Conservation (phyloP, 2,113 vertebrate species). For the Rana temporaria region DNA sequence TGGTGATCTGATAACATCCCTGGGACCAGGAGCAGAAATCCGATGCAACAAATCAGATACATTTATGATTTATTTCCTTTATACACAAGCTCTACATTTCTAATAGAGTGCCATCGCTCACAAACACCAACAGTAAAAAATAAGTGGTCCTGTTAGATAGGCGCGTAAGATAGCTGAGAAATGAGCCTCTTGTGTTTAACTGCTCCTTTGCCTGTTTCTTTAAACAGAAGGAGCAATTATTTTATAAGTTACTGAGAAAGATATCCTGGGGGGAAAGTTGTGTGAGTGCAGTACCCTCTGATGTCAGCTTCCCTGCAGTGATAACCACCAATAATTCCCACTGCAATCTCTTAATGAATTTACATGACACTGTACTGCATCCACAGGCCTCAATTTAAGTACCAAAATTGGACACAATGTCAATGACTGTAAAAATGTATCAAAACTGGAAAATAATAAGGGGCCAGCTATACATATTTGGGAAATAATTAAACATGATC, state of each 20-base stretch:
- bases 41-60: slow-evolving; percentile 18
- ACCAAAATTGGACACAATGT: too few species aligned
- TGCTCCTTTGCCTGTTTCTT: slow-evolving; percentile 36
- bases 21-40: background rate
- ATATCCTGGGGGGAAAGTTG: slow-evolving; percentile 17
- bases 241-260: slow-evolving; percentile 18
- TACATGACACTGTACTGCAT: background rate
- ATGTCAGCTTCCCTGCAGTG: slow-evolving; percentile 39
- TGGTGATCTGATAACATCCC: slow-evolving; percentile 21
- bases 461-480: too few species aligned
- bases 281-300: slow-evolving; percentile 8
- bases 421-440: too few species aligned
- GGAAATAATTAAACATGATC: too few species aligned
- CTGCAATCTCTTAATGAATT: slow-evolving; percentile 1
- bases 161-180: background rate
- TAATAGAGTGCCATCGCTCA: background rate
- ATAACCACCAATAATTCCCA: slow-evolving; percentile 35
- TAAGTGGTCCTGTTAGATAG: slow-evolving; percentile 31
- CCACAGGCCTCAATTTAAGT: too few species aligned
- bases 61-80: slow-evolving; percentile 37
- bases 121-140: background rate
- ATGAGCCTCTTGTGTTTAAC: slow-evolving; percentile 24
- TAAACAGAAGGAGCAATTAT: slow-evolving; percentile 35
- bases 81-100: background rate
- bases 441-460: too few species aligned